Evolutionary conservation across 2,797 vertebrate species (phyloP).

Genomic region (Megaceryle alcyon): DNA sequence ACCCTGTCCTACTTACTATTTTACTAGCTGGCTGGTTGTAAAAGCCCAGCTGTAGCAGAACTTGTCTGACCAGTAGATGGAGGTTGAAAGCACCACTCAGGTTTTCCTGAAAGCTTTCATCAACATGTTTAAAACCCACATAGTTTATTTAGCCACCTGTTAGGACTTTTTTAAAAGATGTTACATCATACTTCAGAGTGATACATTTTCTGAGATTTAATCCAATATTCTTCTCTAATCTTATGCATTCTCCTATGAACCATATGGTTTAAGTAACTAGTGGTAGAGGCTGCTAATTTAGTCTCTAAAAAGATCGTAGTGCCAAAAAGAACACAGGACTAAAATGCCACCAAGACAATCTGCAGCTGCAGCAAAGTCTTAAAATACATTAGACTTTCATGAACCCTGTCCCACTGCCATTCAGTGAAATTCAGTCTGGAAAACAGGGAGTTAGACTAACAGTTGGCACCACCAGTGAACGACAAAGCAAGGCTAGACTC

Average conservation of each 20-base stretch:
- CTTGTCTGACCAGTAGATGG: background rate
- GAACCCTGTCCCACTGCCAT: background rate
- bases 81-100: background rate
- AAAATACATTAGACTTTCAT: background rate
- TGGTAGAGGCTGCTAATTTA: background rate
- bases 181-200: background rate
- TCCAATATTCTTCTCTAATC: background rate
- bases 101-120: background rate
- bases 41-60: background rate
- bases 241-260: background rate
- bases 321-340: background rate
- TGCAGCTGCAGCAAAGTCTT: conserved; percentile 4
- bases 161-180: background rate
- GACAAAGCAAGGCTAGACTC: background rate
- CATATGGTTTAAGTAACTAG: background rate
- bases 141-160: background rate
- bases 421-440: background rate
- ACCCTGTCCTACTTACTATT: background rate
- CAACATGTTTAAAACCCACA: background rate
- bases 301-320: background rate
- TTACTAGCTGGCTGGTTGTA: background rate
- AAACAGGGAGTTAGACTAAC: background rate
- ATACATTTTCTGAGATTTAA: background rate
- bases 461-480: background rate
- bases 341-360: background rate